Evolutionary conservation across 2,888 invertebrate genomes (phyloP), one percentile per base, ranked within the genome.

Genomic region (Volucella inflata): DNA sequence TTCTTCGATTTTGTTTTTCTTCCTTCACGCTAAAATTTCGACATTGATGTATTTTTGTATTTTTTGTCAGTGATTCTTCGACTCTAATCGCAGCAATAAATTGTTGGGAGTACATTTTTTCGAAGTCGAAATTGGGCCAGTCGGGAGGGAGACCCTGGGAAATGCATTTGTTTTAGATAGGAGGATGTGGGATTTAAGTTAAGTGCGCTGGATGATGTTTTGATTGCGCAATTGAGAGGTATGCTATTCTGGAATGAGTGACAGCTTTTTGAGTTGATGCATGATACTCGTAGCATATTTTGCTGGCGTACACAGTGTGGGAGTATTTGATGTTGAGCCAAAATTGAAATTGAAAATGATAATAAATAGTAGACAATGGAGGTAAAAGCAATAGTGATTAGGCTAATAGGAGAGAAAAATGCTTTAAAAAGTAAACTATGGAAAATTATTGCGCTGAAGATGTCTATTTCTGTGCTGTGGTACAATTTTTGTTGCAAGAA

Each of bases 1-100:
- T 21, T 30, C 6, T 3, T 30, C 30, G 6, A 30, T 30, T 30
- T 6, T 44, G 10, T 30, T 30, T 48, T 48, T 57, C 38, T 48
- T 48, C n/a, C 14, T 14, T 6, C 16, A 4, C 48, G n/a, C 48
- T 48, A 48, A n/a, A 36, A 46, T 71, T 50, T 50, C 59, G 59
- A 59, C 57, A 46, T 53, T 67, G 67, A 67, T 53, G 67, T 42
- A 55, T 53, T 44, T 55, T 40, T 67, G 11, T 67, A 11, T 16
- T 38, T 48, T 46, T 67, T 67, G 51, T 44, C 3, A 12, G 11
- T 9, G 38, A 48, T 48, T 40, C 48, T 21, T 30, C 6, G 30
- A 6, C 16, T 21, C 40, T 59, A 50, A 71, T 71, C 70, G 6
- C 9, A 14, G 59, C 42, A 46, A 59, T 71, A 50, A 71, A 71